Evolutionary conservation across 1,140 invertebrate species (phyloP), one percentile per base, ranked within the genome.

Genomic region (Heliconius melpomene): DNA sequence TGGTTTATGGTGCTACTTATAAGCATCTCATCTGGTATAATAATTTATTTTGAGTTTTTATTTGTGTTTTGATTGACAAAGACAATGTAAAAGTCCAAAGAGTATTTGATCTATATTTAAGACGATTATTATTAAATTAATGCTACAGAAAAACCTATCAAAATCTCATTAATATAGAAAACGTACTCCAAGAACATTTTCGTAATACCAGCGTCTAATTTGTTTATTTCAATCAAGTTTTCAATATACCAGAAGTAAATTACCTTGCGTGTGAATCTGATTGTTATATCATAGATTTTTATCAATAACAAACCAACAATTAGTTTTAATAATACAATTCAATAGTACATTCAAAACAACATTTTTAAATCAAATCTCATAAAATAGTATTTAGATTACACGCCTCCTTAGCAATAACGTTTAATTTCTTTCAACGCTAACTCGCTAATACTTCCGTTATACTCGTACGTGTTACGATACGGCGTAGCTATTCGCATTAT

Each of bases 361-460:
- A 57, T 57, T 57, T 57, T 57, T 26, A n/a, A 26, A 29, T 66
- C 29, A 13, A 66, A 29, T 66, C 26, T 66, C 26, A 29, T 29
- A 66, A 66, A 66, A 66, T 66, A 29, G n/a, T 66, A 66, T 66
- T 66, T 66, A 66, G 60, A 18, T 66, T 29, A 66, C 60, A 66
- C 60, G 60, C 60, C 60, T 66, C 29, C 60, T 66, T 66, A 66
- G 13, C 60, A 29, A 66, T 29, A 66, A 16, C 60, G 60, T 26
- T 66, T 66, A 16, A 29, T 66, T 66, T 66, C 60, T 66, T 75
- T 40, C 50, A 57, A 75, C 74, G 29, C 32, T 66, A 66, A 66
- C 60, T 29, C 60, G 60, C 79, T 83, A 82, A 82, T 76, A 79
- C 74, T 75, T 81, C 80, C 76, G 80, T 70, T 75, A 73, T 29